These are phyloP conservation scores for Istiophorus platypterus DNA, from an alignment of 2,113 vertebrate species.

Conservation along the genomic window DNA sequence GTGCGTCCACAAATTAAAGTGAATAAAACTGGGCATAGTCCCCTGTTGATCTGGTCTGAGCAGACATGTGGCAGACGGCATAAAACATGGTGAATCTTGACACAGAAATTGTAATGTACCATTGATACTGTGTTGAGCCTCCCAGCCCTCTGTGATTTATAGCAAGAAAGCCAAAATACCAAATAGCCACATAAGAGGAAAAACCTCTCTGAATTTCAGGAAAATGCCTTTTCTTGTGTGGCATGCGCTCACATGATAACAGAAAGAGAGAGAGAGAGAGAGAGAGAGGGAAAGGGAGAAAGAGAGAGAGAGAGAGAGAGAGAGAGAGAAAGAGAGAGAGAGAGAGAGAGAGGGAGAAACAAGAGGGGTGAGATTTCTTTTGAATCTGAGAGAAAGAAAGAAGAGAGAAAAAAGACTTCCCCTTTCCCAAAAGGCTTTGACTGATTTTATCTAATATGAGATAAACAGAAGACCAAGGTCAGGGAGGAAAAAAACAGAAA, in stretches of 20 bases:
- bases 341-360: slow-evolving; percentile 7
- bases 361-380: slow-evolving; percentile 24
- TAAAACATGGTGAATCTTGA: slow-evolving; percentile 29
- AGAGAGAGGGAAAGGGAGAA: background rate
- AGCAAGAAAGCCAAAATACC: slow-evolving; percentile 36
- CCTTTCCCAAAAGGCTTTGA: slow-evolving; percentile 23
- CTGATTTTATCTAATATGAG: slow-evolving; percentile 51
- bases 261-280: slow-evolving; percentile 1
- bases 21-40: background rate
- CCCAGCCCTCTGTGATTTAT: slow-evolving; percentile 9
- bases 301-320: background rate
- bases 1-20: slow-evolving; percentile 22
- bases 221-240: slow-evolving; percentile 34
- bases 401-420: slow-evolving; percentile 13
- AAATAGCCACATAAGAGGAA: slow-evolving; percentile 28
- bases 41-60: background rate
- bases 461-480: slow-evolving; percentile 32
- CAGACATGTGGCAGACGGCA: background rate
- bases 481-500: background rate
- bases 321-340: slow-evolving; percentile 8
- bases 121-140: slow-evolving; percentile 1
- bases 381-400: slow-evolving; percentile 17
- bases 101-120: slow-evolving; percentile 21
- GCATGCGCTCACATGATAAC: slow-evolving; percentile 26
- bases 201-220: slow-evolving; percentile 29